phyloP scores from a whole-genome alignment of 1,140 invertebrate species.

The Pemphigus obesinymphae region DNA sequence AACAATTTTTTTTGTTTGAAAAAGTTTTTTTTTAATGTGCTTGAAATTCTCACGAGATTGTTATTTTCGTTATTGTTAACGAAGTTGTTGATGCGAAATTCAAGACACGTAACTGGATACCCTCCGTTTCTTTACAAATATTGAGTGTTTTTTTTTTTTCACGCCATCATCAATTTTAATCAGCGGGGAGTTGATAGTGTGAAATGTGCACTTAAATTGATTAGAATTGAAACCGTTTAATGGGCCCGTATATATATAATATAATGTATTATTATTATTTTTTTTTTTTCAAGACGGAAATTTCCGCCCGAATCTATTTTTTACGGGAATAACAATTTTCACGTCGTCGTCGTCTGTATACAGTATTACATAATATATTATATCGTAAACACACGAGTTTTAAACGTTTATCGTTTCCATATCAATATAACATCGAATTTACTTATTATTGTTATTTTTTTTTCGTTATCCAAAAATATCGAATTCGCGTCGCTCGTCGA shows the following conservation, averaged over 20 bases:
- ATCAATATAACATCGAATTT: too few species aligned
- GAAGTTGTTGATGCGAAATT: constrained; percentile 42
- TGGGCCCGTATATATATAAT: not conserved
- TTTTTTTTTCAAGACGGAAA: not conserved
- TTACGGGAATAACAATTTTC: too few species aligned
- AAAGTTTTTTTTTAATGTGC: constrained; percentile 26
- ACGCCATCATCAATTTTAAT: constrained; percentile 40
- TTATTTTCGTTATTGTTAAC: constrained; percentile 38
- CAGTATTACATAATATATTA: too few species aligned
- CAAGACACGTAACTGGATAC: constrained; percentile 39
- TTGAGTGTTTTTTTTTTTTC: constrained; percentile 37
- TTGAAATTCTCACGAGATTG: constrained; percentile 40
- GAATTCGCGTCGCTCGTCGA: too few species aligned
- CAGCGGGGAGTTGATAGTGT: constrained; percentile 23
- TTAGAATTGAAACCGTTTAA: constrained; percentile 41
- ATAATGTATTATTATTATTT: not conserved
- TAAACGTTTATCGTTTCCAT: too few species aligned
- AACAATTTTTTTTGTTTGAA: constrained; percentile 21
- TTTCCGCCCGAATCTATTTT: not conserved
- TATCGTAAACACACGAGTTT: too few species aligned
- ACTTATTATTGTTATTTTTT: too few species aligned
- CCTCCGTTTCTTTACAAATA: constrained; percentile 39
- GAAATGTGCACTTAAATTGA: constrained; percentile 36
- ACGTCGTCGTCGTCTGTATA: not conserved
- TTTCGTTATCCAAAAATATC: too few species aligned